Evolutionary conservation across 2,888 invertebrate genomes (phyloP).

Genomic region (Polyommatus iphigenia): DNA sequence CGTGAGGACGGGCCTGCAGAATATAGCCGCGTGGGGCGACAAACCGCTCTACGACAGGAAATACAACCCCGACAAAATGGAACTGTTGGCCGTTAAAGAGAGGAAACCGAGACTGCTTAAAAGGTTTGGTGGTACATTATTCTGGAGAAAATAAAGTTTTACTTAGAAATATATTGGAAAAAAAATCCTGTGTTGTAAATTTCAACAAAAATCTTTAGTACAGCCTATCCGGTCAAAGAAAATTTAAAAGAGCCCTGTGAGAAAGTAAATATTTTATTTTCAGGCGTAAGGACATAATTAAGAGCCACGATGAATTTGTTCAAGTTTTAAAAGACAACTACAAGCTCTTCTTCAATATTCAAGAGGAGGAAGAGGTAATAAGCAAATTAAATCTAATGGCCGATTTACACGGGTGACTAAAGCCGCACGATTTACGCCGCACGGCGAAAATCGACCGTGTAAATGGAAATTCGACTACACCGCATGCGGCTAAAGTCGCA

Average conservation of each 20-base stretch:
- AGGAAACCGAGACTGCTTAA: slow-evolving; percentile 74
- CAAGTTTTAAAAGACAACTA: slow-evolving; percentile 83
- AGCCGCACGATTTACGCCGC: too few relatives aligned
- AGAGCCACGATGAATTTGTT: slow-evolving; percentile 79
- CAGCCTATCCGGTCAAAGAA: background rate
- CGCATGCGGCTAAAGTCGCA: too few relatives aligned
- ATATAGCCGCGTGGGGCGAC: slow-evolving; percentile 86
- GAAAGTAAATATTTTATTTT: slow-evolving; percentile 8
- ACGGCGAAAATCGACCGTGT: too few relatives aligned
- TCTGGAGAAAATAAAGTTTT: background rate
- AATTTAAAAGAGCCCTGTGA: background rate
- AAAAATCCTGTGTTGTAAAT: too few relatives aligned
- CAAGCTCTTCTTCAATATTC: slow-evolving; percentile 84
- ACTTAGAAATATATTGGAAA: background rate
- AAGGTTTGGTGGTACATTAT: slow-evolving; percentile 55
- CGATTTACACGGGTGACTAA: too few relatives aligned
- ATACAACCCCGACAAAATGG: slow-evolving; percentile 62
- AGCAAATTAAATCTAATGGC: too few relatives aligned
- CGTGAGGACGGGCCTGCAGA: slow-evolving; percentile 76
- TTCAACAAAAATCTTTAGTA: too few relatives aligned
- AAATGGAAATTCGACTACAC: too few relatives aligned
- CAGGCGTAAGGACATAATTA: slow-evolving; percentile 64
- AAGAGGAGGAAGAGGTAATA: slow-evolving; percentile 68
- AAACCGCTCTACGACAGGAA: slow-evolving; percentile 87
- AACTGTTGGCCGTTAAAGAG: slow-evolving; percentile 80